These are phyloP conservation scores for Yponomeuta malinellus DNA, from an alignment of 2,888 invertebrate species.

Conservation along the genomic window DNA sequence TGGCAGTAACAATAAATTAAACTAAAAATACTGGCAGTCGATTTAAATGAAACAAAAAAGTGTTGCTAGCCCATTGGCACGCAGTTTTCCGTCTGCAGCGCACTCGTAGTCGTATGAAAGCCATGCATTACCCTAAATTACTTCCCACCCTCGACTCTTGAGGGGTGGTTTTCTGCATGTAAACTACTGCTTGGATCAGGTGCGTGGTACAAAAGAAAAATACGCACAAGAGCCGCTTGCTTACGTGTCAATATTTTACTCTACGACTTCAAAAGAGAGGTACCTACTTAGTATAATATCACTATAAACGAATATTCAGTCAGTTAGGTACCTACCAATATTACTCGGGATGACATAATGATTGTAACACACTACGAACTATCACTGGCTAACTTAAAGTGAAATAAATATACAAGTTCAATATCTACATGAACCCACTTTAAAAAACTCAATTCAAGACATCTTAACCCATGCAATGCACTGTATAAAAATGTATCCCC, in stretches of 20 bases:
- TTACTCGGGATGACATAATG: too few relatives aligned
- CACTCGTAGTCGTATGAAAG: neutral
- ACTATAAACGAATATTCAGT: too few relatives aligned
- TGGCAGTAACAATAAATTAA: neutral
- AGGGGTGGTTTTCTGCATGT: constrained; percentile 36
- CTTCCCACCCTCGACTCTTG: constrained; percentile 46
- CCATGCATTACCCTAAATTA: constrained; percentile 63
- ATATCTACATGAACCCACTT: too few relatives aligned
- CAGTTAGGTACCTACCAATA: too few relatives aligned
- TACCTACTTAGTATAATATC: too few relatives aligned
- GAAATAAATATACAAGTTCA: too few relatives aligned
- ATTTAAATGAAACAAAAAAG: neutral
- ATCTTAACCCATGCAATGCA: too few relatives aligned
- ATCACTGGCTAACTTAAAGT: too few relatives aligned
- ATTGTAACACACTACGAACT: too few relatives aligned
- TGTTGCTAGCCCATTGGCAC: constrained; percentile 18
- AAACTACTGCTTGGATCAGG: constrained; percentile 36
- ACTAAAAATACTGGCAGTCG: neutral
- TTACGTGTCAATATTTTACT: neutral
- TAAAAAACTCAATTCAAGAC: too few relatives aligned
- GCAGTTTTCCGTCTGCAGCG: constrained; percentile 33
- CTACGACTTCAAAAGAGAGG: too few relatives aligned
- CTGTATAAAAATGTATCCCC: too few relatives aligned
- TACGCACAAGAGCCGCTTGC: neutral
- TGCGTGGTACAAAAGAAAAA: constrained; percentile 25